Evolutionary conservation across 1,140 invertebrate genomes (phyloP).

Genomic region (Berghia stephanieae): DNA sequence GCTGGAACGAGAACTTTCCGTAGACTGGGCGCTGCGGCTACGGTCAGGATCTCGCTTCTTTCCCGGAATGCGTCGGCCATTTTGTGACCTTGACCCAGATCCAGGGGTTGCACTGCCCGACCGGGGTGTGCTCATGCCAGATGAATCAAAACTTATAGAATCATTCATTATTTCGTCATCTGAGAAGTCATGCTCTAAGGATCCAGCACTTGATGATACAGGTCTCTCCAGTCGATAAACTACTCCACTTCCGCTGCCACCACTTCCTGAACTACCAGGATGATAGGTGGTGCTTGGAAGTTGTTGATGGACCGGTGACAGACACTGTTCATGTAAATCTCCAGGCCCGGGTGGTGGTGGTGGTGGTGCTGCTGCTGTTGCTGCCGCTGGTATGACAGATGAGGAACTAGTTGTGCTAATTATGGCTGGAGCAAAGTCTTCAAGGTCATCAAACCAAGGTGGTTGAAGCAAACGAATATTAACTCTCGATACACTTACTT

Average conservation of each 20-base stretch:
- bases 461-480: constrained; percentile 89
- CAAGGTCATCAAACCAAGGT: constrained; percentile 94
- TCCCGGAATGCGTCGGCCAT: constrained; percentile 48
- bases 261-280: too few species aligned
- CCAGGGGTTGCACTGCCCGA: constrained; percentile 69
- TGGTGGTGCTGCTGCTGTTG: background rate
- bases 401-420: constrained; percentile 37
- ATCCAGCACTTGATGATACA: constrained; percentile 36
- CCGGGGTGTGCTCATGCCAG: constrained; percentile 58
- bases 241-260: too few species aligned
- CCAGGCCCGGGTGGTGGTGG: constrained; percentile 32
- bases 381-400: constrained; percentile 30
- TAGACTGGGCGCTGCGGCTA: constrained; percentile 63
- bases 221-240: constrained; percentile 70
- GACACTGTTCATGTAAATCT: constrained; percentile 22
- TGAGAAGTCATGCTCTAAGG: constrained; percentile 55
- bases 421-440: constrained; percentile 69
- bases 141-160: constrained; percentile 60
- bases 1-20: constrained; percentile 62
- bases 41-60: constrained; percentile 59
- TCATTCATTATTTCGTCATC: constrained; percentile 60
- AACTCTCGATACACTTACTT: constrained; percentile 78
- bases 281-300: constrained; percentile 29
- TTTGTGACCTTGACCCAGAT: constrained; percentile 55
- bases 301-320: constrained; percentile 29